Base-by-base conservation (phyloP, 1,140 invertebrate genomes). In the Drosophila burlai region DNA sequence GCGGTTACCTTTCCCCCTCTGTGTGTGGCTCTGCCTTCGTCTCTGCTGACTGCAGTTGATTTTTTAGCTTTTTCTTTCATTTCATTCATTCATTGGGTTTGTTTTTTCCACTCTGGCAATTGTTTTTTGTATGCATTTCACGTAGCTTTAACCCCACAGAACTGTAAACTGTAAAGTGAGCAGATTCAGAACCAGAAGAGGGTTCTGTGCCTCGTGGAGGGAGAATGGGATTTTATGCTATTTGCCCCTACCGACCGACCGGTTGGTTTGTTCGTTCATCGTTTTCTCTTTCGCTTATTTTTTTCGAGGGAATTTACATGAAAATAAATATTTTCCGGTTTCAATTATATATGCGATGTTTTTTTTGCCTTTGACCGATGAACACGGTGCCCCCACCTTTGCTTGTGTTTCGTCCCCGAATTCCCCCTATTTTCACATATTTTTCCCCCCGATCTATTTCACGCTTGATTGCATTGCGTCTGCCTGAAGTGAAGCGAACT, bases 241-340 rank as follows among this genome's bases (percentile, higher is more conserved):
- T 62, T 62, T 72, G 66, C 62, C 66, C 64, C 43, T 83, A 65
- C 81, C 66, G 61, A 67, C 76, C 81, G 74, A 69, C 72, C 79
- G 75, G 47, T 38, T 24, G 63, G 54, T 76, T 69, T 61, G 42
- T 55, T 67, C 45, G 34, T 67, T 46, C 45, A 50, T 57, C 36
- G 52, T 38, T 55, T 34, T 42, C 61, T 63, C 16, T 34, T 36
- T 59, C 13, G 15, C 38, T 58, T 59, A 8, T 36, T 78, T 69
- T 75, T 75, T 91, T 76, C 18, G 26, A 81, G 84, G 76, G 84
- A 91, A 87, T 91, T 91, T 91, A 91, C 89, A 91, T 91, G 86
- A 87, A 91, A 91, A 91, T 91, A 83, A 91, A 91, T 91, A 89
- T 91, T 91, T 91, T 91, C 86, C 86, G 86, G 86, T 91, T 91